Evolutionary conservation across 2,888 invertebrate species (phyloP), one percentile per base, ranked within the genome.

Genomic region (Drosophila paramelanica): DNA sequence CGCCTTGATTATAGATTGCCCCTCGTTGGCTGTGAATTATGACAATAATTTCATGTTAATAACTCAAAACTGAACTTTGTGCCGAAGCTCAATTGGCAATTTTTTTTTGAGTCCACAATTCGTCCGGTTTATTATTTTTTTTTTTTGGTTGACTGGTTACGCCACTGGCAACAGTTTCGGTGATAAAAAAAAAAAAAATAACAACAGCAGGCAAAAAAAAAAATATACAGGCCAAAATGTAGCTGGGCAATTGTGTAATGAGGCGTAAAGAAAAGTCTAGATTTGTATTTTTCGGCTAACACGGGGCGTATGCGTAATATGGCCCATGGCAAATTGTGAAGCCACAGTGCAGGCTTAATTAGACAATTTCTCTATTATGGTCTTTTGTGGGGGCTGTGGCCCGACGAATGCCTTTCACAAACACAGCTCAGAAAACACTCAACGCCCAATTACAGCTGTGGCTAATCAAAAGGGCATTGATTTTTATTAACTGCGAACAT

Each of bases 401-500:
- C 42, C 55, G 36, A 4, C 36, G 25, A 20, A 41, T 69, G 56
- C 78, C 79, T 87, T 89, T 87, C 81, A 84, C 84, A 85, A 88
- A 57, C 42, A 43, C 53, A 36, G 25, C 36, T 38, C 39, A 36
- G 45, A 39, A 59, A 25, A 31, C 52, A 55, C 53, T 58, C 53
- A 65, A 53, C 61, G 47, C 33, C 66, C 84, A 87, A 84, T 87
- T 81, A 77, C 79, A 77, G 87, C 77, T 70, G 89, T 72, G 60
- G 66, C 89, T 71, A 87, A 85, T 85, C 89, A 87, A 89, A 87
- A 89, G 89, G 88, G 89, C 85, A 85, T 85, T 85, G 79, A 69
- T 78, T 89, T 88, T 83, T 83, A 86, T 86, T 83, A 82, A 82
- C 89, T 76, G 88, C 25, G 86, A 70, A 73, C 76, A 70, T 72